Conservation (phyloP, 2,797 vertebrate species). For the Myotis myotis region DNA sequence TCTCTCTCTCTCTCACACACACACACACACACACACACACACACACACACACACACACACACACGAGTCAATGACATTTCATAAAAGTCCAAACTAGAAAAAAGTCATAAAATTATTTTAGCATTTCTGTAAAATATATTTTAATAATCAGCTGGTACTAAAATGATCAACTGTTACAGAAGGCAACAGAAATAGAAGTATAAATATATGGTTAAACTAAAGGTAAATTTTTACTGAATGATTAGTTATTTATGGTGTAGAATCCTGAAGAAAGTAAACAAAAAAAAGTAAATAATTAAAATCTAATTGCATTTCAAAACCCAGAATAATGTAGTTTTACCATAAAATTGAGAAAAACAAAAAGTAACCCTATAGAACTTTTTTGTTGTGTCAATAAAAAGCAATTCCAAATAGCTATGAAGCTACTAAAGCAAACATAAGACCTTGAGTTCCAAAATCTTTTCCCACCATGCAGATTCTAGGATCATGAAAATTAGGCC, state of each 20-base stretch:
- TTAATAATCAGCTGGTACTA: neutral
- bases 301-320: neutral
- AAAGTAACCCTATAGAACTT: neutral
- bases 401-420: neutral
- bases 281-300: neutral
- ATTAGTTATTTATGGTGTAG: neutral
- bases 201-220: neutral
- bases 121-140: neutral
- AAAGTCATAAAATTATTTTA: constrained; percentile 8
- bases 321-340: neutral
- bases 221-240: neutral
- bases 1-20: neutral
- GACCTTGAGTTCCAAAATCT: neutral
- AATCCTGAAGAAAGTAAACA: neutral
- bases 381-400: neutral
- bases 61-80: neutral
- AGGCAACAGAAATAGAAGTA: neutral
- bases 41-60: neutral
- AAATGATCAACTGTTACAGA: neutral
- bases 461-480: neutral
- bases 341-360: neutral
- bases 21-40: neutral
- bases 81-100: neutral
- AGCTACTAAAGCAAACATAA: neutral
- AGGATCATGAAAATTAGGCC: neutral